Conservation (phyloP, 2,888 invertebrate genomes). For the Aphidoletes aphidimyza region DNA sequence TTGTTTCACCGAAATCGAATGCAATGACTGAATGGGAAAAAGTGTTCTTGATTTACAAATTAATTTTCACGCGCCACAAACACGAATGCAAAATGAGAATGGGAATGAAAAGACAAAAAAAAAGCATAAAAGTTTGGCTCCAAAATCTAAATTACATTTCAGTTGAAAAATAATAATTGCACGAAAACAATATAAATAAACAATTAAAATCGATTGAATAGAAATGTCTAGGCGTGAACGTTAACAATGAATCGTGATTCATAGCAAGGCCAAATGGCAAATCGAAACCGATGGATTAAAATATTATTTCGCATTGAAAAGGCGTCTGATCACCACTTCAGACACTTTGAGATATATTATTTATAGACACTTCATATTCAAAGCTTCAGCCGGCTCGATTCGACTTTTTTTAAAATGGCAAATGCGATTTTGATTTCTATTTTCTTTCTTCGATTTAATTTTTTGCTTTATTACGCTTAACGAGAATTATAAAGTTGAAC, state of each 20-base stretch:
- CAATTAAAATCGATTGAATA: constrained; percentile 34
- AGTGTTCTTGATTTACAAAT: no score
- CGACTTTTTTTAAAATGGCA: background rate
- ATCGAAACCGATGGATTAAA: constrained; percentile 8
- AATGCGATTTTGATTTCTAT: background rate
- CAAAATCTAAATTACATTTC: background rate
- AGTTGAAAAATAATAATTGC: background rate
- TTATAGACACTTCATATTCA: background rate
- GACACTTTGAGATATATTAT: constrained; percentile 29
- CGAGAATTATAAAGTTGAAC: no score
- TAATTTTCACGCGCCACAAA: no score
- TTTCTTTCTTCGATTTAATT: no score
- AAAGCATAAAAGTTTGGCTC: background rate
- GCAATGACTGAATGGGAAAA: no score
- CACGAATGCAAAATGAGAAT: no score
- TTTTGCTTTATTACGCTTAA: no score
- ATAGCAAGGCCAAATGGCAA: background rate
- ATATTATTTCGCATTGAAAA: constrained; percentile 11
- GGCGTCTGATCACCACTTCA: constrained; percentile 43
- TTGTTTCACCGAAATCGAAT: no score
- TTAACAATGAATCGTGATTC: background rate
- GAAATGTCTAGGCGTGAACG: background rate
- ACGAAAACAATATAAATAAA: constrained; percentile 44
- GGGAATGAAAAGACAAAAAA: background rate
- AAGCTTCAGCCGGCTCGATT: background rate